Evolutionary conservation across 2,888 invertebrate genomes (phyloP), one percentile per base, ranked within the genome.

Genomic region (Acanthosoma haemorrhoidale): DNA sequence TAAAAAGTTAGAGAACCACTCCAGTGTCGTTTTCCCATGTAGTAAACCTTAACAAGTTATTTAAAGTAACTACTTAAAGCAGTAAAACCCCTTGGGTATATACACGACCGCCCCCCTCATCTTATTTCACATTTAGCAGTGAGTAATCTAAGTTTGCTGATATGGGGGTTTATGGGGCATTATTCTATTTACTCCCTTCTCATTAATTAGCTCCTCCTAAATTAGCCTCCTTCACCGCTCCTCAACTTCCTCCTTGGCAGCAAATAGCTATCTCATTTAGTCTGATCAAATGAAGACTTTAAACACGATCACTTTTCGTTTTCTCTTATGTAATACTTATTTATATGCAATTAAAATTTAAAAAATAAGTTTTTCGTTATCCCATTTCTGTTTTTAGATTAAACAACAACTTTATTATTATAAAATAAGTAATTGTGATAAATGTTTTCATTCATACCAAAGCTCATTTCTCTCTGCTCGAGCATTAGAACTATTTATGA

Each of bases 111-210:
- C 21, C 51, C 29, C 29, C n/a, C 51, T n/a, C n/a, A n/a, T 21
- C 51, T 51, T 51, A 51, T 51, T 51, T 25, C 51, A 51, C 51
- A 21, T n/a, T 6, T 25, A 51, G 51, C 51, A 51, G 51, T 51
- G 29, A 51, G 51, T 51, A 51, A 51, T 51, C 51, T 51, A 51
- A 51, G 51, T 51, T 51, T 51, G 51, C 51, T 51, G 21, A 51
- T 51, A 25, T 51, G 51, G 25, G 51, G 51, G 25, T 51, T 51
- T 51, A 51, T 25, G 51, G 51, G 51, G 51, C 51, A 51, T 51
- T 51, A 51, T 51, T 51, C 51, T 51, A 51, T 51, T 51, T 51
- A 51, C 51, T n/a, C 51, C 25, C 11, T 6, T 13, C 51, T 5
- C 25, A 21, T 51, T 29, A 25, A 43, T 51, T 51, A 51, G 21